phyloP scores from a whole-genome alignment of 2,797 vertebrate species.

The Manis pentadactyla region DNA sequence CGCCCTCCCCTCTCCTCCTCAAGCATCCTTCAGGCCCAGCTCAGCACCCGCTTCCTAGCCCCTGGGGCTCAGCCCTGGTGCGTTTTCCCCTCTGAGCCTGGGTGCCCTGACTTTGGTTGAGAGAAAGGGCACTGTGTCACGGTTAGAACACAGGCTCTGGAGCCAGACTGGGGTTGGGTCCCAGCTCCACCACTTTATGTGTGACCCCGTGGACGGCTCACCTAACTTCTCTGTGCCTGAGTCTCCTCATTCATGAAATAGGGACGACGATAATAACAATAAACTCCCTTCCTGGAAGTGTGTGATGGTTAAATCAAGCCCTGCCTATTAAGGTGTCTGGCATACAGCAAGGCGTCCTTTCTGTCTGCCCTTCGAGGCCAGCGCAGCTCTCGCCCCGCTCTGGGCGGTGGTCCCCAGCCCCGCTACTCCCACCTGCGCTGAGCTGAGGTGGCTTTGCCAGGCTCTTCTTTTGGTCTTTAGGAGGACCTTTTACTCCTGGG shows the following conservation, averaged over 20 bases:
- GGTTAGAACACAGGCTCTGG: background rate
- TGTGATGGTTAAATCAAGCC: background rate
- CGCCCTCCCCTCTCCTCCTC: background rate
- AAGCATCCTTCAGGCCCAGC: background rate
- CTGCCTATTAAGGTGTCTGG: background rate
- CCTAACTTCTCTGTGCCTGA: background rate
- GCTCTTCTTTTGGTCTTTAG: background rate
- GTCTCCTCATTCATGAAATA: background rate
- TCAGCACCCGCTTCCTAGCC: background rate
- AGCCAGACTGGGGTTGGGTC: background rate
- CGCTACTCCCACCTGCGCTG: background rate
- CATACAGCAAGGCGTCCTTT: background rate
- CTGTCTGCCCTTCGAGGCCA: background rate
- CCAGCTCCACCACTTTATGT: background rate
- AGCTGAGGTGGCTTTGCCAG: background rate
- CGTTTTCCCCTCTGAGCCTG: background rate
- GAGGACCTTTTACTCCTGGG: background rate
- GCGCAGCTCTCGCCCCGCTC: too few species aligned
- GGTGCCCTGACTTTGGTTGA: background rate
- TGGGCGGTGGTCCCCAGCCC: background rate
- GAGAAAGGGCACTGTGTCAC: background rate
- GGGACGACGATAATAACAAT: background rate
- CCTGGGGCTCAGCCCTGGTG: background rate
- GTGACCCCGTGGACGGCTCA: background rate
- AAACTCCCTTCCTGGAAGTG: background rate